Conservation (phyloP, 2,797 vertebrate species). For the Mus spretus region DNA sequence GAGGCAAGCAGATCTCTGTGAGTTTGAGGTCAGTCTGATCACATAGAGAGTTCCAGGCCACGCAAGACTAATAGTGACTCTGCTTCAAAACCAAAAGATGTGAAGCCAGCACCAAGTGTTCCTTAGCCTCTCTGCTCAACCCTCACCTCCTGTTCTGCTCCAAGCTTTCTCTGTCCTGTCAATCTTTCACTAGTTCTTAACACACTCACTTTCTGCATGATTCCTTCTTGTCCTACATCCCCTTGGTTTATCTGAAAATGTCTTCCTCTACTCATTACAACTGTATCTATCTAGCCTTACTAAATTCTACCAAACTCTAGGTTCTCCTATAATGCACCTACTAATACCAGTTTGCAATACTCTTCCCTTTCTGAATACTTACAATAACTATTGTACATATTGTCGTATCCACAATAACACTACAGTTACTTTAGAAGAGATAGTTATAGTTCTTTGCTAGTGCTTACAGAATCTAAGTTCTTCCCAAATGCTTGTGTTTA, state of each 20-base stretch:
- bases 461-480: constrained; percentile 21
- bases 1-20: neutral
- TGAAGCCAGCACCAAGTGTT: neutral
- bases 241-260: constrained; percentile 12
- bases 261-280: neutral
- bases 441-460: neutral
- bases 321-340: constrained; percentile 30
- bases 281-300: neutral
- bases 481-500: constrained; percentile 29
- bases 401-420: neutral
- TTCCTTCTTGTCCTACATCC: neutral
- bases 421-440: neutral
- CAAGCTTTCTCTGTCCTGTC: too few species aligned
- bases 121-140: neutral
- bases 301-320: constrained; percentile 11
- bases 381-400: neutral
- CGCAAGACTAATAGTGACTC: too few species aligned
- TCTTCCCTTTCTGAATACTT: neutral
- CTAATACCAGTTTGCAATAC: neutral
- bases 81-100: neutral
- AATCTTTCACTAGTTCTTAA: neutral
- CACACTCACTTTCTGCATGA: neutral
- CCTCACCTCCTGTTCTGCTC: neutral
- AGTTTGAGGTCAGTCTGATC: neutral
- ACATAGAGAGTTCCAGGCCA: neutral